Base-by-base conservation (phyloP, 1,140 invertebrate species). In the Chlorops oryzae region DNA sequence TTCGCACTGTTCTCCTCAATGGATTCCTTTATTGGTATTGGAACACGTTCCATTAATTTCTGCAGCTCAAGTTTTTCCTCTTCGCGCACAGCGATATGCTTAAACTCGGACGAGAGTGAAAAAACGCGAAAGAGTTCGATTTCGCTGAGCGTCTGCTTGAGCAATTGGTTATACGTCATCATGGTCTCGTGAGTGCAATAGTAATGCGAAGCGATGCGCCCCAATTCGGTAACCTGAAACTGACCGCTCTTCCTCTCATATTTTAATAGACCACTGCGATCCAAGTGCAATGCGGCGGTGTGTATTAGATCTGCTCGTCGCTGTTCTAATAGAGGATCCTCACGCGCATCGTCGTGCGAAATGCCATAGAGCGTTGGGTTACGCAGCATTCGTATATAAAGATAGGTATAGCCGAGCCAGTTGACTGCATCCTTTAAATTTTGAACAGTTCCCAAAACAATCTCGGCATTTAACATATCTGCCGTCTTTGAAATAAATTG, bases 81-180 rank as follows among this genome's bases (percentile, higher is more conserved):
- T 68, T 99, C 97, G 17, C 97, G 77, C 1, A 99, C 96, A 21
- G 88, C 84, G 23, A 97, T 90, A 65, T 96, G 86, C 55, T 83
- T 84, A 69, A 98, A 98, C 71, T 98, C 94, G 1, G 87, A 83
- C 0, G 94, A 97, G n/a, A 98, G 76, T 0, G 96, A 98, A 72
- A 99, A 99, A 1, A 99, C 96, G n/a, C 96, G 78, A 70, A 99
- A 98, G 4, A 99, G 73, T 73, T 99, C 97, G 54, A 99, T 99
- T 74, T 99, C 96, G 57, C 92, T 93, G 0, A 98, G 78, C 2
- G 92, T 98, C 32, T 94, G 92, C 73, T 99, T 98, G 23, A 99
- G 69, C 39, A 98, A 76, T 70, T 98, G 92, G 76, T 98, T 98
- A 72, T 98, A 99, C 0, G 91, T 92, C 48, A 88, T 78, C 81